Percentiles rank a stretch among this genome's conserved stretches.
Evolutionary conservation across 2,113 vertebrate species (phyloP).

Genomic region (Rhinoderma darwinii): DNA sequence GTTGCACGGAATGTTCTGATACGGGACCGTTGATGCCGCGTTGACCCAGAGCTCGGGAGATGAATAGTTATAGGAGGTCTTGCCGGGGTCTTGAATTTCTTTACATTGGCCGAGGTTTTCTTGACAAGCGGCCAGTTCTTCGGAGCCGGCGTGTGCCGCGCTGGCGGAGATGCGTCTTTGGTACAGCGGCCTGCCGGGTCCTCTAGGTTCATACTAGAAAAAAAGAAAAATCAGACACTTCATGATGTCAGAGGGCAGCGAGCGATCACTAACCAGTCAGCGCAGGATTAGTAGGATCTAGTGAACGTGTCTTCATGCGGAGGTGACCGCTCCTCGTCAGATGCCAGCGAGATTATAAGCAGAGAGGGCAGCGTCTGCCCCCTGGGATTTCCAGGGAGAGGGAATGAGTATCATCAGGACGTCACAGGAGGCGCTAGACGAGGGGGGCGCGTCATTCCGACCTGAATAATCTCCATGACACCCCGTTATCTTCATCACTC

Average conservation of each 20-base stretch:
- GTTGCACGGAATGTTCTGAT: conserved; percentile 98
- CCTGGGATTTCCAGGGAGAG: background rate
- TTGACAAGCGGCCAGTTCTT: conserved; percentile 80
- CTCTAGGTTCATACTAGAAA: conserved; percentile 95
- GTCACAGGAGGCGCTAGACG: too few relatives aligned
- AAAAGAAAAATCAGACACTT: conserved; percentile 33
- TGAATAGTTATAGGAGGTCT: conserved; percentile 83
- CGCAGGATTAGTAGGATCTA: too few relatives aligned
- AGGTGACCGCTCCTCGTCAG: background rate
- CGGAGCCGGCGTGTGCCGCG: conserved; percentile 86
- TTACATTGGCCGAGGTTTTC: conserved; percentile 79
- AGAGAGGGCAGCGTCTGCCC: background rate
- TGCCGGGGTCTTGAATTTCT: conserved; percentile 87
- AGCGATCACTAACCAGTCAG: too few relatives aligned
- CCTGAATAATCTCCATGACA: too few relatives aligned
- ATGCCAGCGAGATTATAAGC: background rate
- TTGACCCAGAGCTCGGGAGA: conserved; percentile 90
- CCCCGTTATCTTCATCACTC: too few relatives aligned
- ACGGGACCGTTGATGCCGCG: conserved; percentile 82
- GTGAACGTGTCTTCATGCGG: background rate
- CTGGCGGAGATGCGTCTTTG: conserved; percentile 97
- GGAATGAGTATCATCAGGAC: background rate
- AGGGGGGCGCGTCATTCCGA: too few relatives aligned
- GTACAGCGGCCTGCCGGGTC: conserved; percentile 98
- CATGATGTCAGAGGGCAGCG: too few relatives aligned